Evolutionary conservation across 2,888 invertebrate species (phyloP).

Genomic region (Perithous albicinctus): DNA sequence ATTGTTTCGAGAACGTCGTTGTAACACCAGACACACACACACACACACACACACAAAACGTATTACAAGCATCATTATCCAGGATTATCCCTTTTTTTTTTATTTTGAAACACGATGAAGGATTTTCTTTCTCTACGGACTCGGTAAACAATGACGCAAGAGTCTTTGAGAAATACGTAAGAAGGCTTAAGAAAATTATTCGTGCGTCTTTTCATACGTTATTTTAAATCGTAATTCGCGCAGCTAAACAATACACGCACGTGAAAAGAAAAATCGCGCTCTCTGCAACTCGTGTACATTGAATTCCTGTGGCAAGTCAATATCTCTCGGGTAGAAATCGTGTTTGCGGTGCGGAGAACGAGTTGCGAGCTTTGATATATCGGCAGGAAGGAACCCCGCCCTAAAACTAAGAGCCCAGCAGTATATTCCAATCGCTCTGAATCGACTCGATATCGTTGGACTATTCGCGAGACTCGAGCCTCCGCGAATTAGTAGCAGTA

Average conservation of each 20-base stretch:
- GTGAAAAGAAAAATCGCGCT: slow-evolving; percentile 4
- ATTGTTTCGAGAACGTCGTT: neutral
- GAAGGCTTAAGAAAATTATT: slow-evolving; percentile 13
- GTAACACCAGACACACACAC: slow-evolving; percentile 11
- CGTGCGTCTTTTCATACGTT: slow-evolving; percentile 56
- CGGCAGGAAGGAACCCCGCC: slow-evolving; percentile 50
- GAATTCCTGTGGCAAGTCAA: neutral
- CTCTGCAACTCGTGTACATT: neutral
- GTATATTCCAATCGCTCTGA: slow-evolving; percentile 29
- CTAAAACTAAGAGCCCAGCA: slow-evolving; percentile 23
- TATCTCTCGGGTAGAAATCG: slow-evolving; percentile 15
- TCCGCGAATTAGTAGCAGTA: neutral
- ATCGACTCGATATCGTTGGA: slow-evolving; percentile 39
- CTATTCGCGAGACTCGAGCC: neutral
- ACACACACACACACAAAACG: slow-evolving; percentile 40
- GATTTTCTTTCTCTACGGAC: no score
- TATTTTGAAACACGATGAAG: slow-evolving; percentile 31
- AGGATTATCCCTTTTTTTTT: slow-evolving; percentile 22
- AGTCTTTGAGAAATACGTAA: no score
- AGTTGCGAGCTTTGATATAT: slow-evolving; percentile 43
- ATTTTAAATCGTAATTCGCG: no score
- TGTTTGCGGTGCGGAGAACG: slow-evolving; percentile 35
- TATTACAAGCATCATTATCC: slow-evolving; percentile 26
- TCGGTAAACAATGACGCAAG: slow-evolving; percentile 1
- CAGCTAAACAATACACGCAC: slow-evolving; percentile 5